A percentile compares a stretch with the other conserved stretches of the same genome.
These are phyloP conservation scores for Pedetes capensis DNA, from an alignment of 2,113 vertebrate species.

Conservation along the genomic window DNA sequence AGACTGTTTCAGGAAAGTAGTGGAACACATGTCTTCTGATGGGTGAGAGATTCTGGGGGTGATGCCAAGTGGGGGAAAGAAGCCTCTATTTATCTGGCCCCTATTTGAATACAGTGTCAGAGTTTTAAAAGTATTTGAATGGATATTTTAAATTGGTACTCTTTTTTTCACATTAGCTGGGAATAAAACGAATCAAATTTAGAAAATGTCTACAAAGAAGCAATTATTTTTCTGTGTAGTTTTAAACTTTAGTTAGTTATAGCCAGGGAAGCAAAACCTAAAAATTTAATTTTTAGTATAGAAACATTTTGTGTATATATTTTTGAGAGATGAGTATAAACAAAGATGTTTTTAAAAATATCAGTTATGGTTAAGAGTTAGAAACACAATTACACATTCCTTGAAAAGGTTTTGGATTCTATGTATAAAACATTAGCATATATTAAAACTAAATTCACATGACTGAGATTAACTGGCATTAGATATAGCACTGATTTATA, in stretches of 20 bases:
- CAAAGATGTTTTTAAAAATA: not conserved
- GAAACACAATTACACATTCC: not conserved
- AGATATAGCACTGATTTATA: not conserved
- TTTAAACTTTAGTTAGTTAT: not conserved
- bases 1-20: not conserved
- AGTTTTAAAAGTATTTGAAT: not conserved
- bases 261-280: not conserved
- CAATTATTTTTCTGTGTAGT: not conserved
- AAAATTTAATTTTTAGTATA: not conserved
- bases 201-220: not conserved
- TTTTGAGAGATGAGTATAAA: not conserved
- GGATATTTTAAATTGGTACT: not conserved
- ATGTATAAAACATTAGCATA: not conserved
- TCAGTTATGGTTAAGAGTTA: not conserved
- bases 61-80: not conserved
- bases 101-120: not conserved
- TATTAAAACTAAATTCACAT: not conserved
- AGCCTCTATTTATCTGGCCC: not conserved
- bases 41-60: not conserved
- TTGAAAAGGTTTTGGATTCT: not conserved
- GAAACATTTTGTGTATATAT: not conserved
- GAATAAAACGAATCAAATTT: not conserved
- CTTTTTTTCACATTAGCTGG: not conserved
- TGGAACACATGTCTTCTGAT: not conserved
- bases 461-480: not conserved